phyloP scores from a whole-genome alignment of 2,888 invertebrate species.

The Drosophila siamana region DNA sequence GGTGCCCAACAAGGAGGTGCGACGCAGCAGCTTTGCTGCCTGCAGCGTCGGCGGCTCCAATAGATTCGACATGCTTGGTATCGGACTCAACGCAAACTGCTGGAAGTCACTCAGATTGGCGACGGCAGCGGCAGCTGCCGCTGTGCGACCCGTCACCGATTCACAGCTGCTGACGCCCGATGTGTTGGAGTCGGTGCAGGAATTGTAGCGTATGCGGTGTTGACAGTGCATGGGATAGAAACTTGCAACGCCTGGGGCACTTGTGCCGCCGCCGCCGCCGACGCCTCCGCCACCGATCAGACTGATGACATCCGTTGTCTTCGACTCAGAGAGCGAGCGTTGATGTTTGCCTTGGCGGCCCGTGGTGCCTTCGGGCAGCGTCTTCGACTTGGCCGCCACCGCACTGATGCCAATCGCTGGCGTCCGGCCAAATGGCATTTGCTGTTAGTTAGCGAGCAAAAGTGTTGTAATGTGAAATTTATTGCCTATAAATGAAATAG shows the following conservation, averaged over 20 bases:
- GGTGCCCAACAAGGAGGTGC: constrained; percentile 81
- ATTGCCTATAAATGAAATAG: constrained; percentile 5
- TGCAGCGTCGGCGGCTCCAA: constrained; percentile 85
- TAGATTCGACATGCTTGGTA: constrained; percentile 93
- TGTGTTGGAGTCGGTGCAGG: constrained; percentile 91
- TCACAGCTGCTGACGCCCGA: constrained; percentile 94
- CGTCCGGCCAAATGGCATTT: constrained; percentile 25
- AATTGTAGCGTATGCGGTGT: constrained; percentile 87
- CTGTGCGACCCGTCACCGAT: constrained; percentile 88
- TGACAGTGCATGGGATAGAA: constrained; percentile 71
- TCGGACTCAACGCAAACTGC: constrained; percentile 93
- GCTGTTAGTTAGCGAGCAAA: background rate
- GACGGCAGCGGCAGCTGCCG: constrained; percentile 87
- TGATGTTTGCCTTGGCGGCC: constrained; percentile 87
- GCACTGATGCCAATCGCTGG: constrained; percentile 12
- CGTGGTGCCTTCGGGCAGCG: constrained; percentile 86
- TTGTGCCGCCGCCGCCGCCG: constrained; percentile 45
- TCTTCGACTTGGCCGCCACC: constrained; percentile 83
- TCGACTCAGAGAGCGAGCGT: constrained; percentile 89
- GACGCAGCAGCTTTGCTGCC: constrained; percentile 68
- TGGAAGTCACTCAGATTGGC: constrained; percentile 89
- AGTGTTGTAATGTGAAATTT: background rate
- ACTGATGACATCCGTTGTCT: constrained; percentile 88
- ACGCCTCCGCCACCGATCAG: constrained; percentile 65
- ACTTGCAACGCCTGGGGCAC: constrained; percentile 22